Conservation (phyloP, 2,797 vertebrate species). For the Enteromius trimaculatus region DNA sequence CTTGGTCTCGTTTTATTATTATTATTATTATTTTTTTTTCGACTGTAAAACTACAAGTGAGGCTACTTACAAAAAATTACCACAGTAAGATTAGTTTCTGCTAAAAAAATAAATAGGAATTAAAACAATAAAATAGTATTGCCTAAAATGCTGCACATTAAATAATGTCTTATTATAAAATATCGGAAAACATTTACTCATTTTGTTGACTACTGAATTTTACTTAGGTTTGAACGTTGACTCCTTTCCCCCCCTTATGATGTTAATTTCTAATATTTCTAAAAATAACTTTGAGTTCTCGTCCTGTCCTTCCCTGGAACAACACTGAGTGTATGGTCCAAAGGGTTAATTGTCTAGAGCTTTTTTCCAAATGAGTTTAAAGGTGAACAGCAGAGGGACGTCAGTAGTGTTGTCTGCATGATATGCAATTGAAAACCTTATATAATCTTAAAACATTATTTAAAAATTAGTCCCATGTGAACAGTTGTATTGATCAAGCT, state of each 20-base stretch:
- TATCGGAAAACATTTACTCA: neutral
- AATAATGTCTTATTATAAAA: neutral
- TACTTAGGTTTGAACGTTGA: neutral
- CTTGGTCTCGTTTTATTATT: neutral
- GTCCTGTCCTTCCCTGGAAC: slow-evolving; percentile 59
- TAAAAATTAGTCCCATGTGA: slow-evolving; percentile 22
- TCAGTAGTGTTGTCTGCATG: slow-evolving; percentile 12
- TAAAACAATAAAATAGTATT: neutral
- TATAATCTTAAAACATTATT: neutral
- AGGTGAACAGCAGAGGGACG: neutral
- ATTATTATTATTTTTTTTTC: neutral
- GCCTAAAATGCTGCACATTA: neutral
- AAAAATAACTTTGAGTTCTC: neutral
- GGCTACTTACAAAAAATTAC: neutral
- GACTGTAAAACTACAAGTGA: neutral
- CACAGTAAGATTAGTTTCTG: neutral
- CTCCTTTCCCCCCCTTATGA: neutral
- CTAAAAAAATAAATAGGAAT: neutral
- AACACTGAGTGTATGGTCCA: slow-evolving; percentile 59
- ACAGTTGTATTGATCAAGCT: neutral
- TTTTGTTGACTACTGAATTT: neutral
- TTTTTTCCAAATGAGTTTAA: slow-evolving; percentile 30
- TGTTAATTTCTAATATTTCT: neutral
- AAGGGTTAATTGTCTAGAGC: slow-evolving; percentile 57
- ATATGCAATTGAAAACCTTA: neutral